phyloP scores from a whole-genome alignment of 2,888 invertebrate species.

The Podabrus alpinus region DNA sequence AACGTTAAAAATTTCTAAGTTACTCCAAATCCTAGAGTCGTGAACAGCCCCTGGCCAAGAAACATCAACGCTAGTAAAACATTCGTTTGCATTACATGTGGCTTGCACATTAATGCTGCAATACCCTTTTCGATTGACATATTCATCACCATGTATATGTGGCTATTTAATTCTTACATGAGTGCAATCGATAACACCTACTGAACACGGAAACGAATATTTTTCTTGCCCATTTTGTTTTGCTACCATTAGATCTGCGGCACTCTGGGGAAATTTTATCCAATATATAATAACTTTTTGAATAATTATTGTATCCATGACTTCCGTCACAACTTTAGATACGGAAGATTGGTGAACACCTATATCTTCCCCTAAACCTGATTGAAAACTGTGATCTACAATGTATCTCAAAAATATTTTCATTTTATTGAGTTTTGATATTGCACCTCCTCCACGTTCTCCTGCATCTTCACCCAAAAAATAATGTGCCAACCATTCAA shows the following conservation, averaged over 20 bases:
- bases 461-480: conserved; percentile 6
- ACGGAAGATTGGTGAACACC: conserved; percentile 15
- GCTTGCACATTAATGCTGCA: conserved; percentile 22
- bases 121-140: conserved; percentile 26
- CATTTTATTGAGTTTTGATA: conserved; percentile 10
- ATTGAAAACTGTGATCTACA: conserved; percentile 17
- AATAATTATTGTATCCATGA: neutral
- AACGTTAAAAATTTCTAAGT: conserved; percentile 7
- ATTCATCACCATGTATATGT: conserved; percentile 16
- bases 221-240: conserved; percentile 8
- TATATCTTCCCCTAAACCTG: conserved; percentile 20
- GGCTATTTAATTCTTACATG: conserved; percentile 17
- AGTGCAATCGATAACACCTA: conserved; percentile 19
- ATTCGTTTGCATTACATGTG: conserved; percentile 20
- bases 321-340: conserved; percentile 6
- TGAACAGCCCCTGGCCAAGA: conserved; percentile 27
- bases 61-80: conserved; percentile 22
- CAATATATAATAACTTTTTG: neutral
- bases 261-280: conserved; percentile 10
- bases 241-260: neutral
- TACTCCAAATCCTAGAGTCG: conserved; percentile 22
- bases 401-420: conserved; percentile 12
- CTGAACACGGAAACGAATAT: conserved; percentile 11
- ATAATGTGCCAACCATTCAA: conserved; percentile 6
- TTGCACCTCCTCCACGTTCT: conserved; percentile 12